Percentiles rank a stretch among this genome's conserved stretches.
phyloP scores from a whole-genome alignment of 2,797 vertebrate genomes.

The Gephyroberyx darwinii region DNA sequence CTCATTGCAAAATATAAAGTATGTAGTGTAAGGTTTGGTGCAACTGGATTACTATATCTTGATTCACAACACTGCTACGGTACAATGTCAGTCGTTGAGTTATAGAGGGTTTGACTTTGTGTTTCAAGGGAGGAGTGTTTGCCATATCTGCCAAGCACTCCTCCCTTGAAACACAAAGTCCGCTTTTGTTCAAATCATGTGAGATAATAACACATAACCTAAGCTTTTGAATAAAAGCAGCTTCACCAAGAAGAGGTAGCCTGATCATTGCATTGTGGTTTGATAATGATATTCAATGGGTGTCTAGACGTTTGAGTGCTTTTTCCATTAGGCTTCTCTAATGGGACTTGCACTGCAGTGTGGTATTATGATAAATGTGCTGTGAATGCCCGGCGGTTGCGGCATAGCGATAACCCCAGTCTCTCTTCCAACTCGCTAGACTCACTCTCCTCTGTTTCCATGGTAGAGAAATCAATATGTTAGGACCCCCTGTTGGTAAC shows the following conservation, averaged over 20 bases:
- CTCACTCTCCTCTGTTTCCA: constrained; percentile 2
- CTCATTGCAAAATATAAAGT: too few species aligned
- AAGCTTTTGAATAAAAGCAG: not conserved
- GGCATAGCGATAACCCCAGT: not conserved
- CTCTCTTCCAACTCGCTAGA: not conserved
- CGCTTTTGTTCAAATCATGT: not conserved
- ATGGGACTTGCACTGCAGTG: constrained; percentile 8
- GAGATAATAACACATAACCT: not conserved
- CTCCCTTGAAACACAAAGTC: not conserved
- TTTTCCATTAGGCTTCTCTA: constrained; percentile 27
- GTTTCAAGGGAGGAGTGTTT: constrained; percentile 12
- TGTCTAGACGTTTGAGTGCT: constrained; percentile 10
- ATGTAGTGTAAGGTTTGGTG: not conserved
- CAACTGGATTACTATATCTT: not conserved
- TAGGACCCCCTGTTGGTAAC: not conserved
- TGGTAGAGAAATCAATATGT: not conserved
- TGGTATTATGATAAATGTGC: constrained; percentile 14
- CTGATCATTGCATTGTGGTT: not conserved
- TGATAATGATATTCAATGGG: not conserved
- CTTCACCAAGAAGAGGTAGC: not conserved
- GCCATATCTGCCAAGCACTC: too few species aligned
- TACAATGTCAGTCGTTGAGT: not conserved
- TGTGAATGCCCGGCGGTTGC: constrained; percentile 10
- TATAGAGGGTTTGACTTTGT: not conserved
- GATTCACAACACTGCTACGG: not conserved